Conservation (phyloP, 1,140 invertebrate species). For the Bombus sibiricus region DNA sequence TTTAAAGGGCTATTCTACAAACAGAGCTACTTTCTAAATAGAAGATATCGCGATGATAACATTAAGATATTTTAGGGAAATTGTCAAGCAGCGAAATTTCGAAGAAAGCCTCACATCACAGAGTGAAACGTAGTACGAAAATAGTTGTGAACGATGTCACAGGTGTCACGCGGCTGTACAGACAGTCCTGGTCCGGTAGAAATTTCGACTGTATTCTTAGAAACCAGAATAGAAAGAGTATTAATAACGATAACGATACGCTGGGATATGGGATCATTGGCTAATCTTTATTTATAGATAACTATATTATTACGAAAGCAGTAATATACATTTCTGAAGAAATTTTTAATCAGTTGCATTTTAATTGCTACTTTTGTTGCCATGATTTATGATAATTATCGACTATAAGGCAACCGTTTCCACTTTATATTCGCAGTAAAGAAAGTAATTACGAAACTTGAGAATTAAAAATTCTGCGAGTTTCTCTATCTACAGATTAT, state of each 20-base stretch:
- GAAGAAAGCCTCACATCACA: neutral
- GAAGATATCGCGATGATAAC: neutral
- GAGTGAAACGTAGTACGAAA: neutral
- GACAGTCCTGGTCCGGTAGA: neutral
- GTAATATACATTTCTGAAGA: too few relatives aligned
- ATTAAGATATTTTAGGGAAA: neutral
- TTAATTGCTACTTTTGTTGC: too few relatives aligned
- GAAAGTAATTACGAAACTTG: neutral
- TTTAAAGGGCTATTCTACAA: neutral
- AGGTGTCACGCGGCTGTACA: slow-evolving; percentile 10
- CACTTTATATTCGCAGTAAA: neutral
- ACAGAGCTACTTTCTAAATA: neutral
- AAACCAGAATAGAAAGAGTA: slow-evolving; percentile 9
- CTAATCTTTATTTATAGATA: too few relatives aligned
- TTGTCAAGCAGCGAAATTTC: slow-evolving; percentile 38
- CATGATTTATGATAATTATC: neutral
- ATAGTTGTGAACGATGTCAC: slow-evolving; percentile 41
- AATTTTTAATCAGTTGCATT: too few relatives aligned
- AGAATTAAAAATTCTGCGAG: neutral
- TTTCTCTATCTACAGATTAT: neutral
- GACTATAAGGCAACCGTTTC: neutral
- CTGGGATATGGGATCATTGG: neutral
- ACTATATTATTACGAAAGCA: too few relatives aligned
- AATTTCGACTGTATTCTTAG: slow-evolving; percentile 19
- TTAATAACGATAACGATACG: slow-evolving; percentile 15